A percentile compares a stretch with the other conserved stretches of the same genome.
Conservation (phyloP, 2,797 vertebrate species). For the Thaleichthys pacificus region DNA sequence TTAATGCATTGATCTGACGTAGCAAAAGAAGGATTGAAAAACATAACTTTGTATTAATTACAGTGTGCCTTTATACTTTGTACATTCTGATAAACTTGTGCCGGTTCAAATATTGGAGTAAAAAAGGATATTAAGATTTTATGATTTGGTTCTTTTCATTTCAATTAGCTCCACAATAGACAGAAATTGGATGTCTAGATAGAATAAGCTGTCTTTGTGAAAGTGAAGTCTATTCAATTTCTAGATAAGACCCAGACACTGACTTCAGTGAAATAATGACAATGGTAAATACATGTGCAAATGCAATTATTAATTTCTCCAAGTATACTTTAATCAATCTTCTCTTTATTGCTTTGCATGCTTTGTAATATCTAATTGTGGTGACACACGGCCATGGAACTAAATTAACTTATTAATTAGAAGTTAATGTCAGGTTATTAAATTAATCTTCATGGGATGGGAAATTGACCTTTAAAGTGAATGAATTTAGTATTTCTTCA, state of each 20-base stretch:
- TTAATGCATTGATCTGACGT: constrained; percentile 34
- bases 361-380: constrained; percentile 25
- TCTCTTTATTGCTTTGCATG: constrained; percentile 7
- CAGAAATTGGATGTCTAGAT: constrained; percentile 22
- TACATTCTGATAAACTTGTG: constrained; percentile 18
- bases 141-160: constrained; percentile 23
- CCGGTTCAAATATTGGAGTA: constrained; percentile 23
- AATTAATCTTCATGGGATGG: constrained; percentile 33
- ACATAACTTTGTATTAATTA: constrained; percentile 11
- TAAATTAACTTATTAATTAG: constrained; percentile 25
- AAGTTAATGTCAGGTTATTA: constrained; percentile 53
- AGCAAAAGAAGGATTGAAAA: neutral
- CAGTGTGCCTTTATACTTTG: neutral
- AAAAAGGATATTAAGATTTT: constrained; percentile 41
- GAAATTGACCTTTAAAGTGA: constrained; percentile 38
- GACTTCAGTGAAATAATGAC: constrained; percentile 35
- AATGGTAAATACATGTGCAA: constrained; percentile 20
- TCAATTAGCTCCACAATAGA: constrained; percentile 28
- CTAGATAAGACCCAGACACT: constrained; percentile 41
- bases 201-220: constrained; percentile 27
- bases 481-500: constrained; percentile 44
- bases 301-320: constrained; percentile 25
- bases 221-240: constrained; percentile 40
- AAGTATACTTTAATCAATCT: constrained; percentile 22
- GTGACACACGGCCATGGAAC: neutral